Conservation (phyloP, 2,113 vertebrate genomes). For the Toxotes jaculatrix region DNA sequence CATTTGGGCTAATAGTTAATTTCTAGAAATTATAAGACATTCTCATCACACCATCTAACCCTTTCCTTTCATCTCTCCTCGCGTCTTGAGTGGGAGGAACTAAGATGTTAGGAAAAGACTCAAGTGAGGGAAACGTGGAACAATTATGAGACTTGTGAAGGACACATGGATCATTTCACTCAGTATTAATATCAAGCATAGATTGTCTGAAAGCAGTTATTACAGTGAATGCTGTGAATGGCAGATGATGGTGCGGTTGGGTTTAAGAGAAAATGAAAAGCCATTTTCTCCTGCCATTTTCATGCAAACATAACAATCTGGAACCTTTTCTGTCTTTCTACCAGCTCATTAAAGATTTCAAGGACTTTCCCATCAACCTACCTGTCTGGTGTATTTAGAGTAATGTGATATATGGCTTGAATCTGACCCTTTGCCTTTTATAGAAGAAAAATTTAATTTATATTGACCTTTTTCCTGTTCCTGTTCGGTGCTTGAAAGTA, state of each 20-base stretch:
- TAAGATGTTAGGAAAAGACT: not conserved
- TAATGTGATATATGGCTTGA: not conserved
- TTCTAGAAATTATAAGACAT: no score
- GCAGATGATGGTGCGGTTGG: not conserved
- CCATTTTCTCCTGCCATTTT: not conserved
- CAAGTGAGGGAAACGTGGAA: not conserved
- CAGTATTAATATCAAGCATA: not conserved
- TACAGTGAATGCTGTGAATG: not conserved
- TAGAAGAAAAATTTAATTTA: not conserved
- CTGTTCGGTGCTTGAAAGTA: not conserved
- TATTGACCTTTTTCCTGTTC: not conserved
- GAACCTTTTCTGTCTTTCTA: not conserved
- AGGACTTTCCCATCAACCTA: not conserved
- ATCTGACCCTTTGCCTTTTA: slow-evolving; percentile 5
- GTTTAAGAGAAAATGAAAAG: not conserved
- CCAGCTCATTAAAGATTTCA: not conserved
- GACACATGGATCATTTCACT: not conserved
- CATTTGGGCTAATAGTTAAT: no score
- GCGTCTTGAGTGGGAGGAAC: not conserved
- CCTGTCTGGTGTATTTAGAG: not conserved
- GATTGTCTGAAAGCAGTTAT: not conserved
- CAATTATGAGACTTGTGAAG: not conserved
- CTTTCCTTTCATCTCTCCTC: not conserved
- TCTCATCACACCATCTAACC: no score
- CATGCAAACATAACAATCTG: not conserved